Conservation (phyloP, 2,888 invertebrate genomes). For the Agriopis marginaria region DNA sequence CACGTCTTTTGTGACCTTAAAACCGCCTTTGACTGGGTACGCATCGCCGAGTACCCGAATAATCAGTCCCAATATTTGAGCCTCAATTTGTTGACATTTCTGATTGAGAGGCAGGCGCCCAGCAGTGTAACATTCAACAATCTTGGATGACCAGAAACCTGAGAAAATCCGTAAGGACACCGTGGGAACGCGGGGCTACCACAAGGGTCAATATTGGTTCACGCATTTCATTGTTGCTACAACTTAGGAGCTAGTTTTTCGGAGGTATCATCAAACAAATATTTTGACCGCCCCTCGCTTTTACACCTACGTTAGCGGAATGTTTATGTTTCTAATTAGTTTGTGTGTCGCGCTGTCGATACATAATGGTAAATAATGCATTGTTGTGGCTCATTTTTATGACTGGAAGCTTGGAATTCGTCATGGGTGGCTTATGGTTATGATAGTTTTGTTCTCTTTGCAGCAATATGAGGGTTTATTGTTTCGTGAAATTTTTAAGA, state of each 20-base stretch:
- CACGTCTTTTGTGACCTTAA: constrained; percentile 80
- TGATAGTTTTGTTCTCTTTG: constrained; percentile 51
- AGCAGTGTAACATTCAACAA: constrained; percentile 69
- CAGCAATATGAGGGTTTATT: constrained; percentile 45
- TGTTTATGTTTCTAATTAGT: constrained; percentile 83
- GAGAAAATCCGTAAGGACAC: constrained; percentile 79
- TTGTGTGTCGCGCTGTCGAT: constrained; percentile 80
- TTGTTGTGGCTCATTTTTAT: constrained; percentile 84
- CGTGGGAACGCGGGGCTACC: constrained; percentile 78
- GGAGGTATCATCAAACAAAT: constrained; percentile 66
- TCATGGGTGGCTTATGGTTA: constrained; percentile 79
- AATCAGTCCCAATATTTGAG: constrained; percentile 80
- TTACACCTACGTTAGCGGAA: constrained; percentile 78
- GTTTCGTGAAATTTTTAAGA: constrained; percentile 41
- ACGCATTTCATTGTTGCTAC: constrained; percentile 73
- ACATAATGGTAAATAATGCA: constrained; percentile 85
- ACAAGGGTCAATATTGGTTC: constrained; percentile 77
- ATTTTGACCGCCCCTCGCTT: constrained; percentile 68
- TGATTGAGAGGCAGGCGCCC: constrained; percentile 72
- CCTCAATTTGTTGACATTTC: constrained; percentile 76
- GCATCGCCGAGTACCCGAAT: constrained; percentile 65
- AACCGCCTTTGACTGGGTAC: constrained; percentile 74
- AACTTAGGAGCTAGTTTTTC: constrained; percentile 69
- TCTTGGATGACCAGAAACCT: constrained; percentile 64
- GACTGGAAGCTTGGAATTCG: constrained; percentile 72